Base-by-base conservation (phyloP, 37 sponge, comb jelly and placozoan species). In the Ianthella basta region DNA sequence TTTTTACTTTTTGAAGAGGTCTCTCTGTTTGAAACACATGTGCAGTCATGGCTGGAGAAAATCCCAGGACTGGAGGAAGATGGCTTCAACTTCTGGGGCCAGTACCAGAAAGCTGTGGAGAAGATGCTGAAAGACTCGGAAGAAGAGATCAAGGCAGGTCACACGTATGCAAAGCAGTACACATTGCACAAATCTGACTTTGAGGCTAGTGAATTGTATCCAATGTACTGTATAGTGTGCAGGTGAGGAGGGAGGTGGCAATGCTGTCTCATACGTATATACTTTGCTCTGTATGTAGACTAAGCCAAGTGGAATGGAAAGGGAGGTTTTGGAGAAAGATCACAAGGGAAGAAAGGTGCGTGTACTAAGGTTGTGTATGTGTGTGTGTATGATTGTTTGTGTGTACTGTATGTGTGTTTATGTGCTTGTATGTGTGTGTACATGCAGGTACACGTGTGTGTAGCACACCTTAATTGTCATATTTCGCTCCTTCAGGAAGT, bases 11-110 rank as follows among this genome's bases (percentile, higher is more conserved):
- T 44, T 10, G 3, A 44, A 44, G 8, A 19, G 4, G 29, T 16
- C 12, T 61, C 0, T 38, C 19, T 57, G 37, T 39, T 36, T 70
- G n/a, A n/a, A n/a, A n/a, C n/a, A n/a, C n/a, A 29, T 32, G 33
- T 89, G 15, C 80, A 88, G 84, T 30, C 50, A 53, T 91, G 91
- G 91, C 69, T 91, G 59, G 83, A 80, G 56, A 59, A 87, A 38
- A 91, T 87, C 23, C 91, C 91, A 0, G 91, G 91, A 36, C 69
- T 91, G 41, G 91, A 87, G 16, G 72, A 83, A 25, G 70, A 70
- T 59, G 85, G 85, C 15, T 88, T 88, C 53, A 73, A 83, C 79
- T 91, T 91, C 44, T 72, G 53, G 40, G 60, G 36, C 25, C 25
- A 36, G 16, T 91, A 87, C 55, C 37, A 61, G 20, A n/a, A 78